Evolutionary conservation across 1,140 invertebrate genomes (phyloP), one percentile per base, ranked within the genome.

Genomic region (Ceratosolen solmsi): DNA sequence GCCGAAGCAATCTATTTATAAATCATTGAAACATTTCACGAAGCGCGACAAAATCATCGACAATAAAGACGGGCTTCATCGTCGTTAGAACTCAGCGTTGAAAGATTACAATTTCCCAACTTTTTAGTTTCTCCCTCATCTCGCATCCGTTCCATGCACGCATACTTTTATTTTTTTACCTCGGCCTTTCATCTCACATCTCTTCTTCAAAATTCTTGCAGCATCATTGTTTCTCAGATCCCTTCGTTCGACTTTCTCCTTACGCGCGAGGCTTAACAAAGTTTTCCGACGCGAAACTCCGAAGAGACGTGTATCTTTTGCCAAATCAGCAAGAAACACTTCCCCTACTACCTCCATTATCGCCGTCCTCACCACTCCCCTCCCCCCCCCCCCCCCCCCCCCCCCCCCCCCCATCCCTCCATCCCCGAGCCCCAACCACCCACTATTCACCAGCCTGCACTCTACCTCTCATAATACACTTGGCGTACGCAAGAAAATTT

Each of bases 231-330:
- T 84, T 78, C 51, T 17, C 46, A 36, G 68, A 22, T 77, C 78
- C 78, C 77, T 70, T 73, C 77, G 60, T 75, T 80, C 79, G 70
- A 68, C 75, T 82, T 79, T 73, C 41, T 76, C 81, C 72, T 78
- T 82, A 46, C 51, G 65, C 65, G 63, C 68, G 56, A 46, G 82
- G 51, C 58, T 79, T 83, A 70, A 76, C 76, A 79, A 83, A 83
- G 82, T 83, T 83, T 82, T 46, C 58, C 56, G 49, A 63, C 54
- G 65, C 51, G 75, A 82, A 82, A 82, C 75, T 82, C 75, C 46
- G 60, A 20, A 20, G 46, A 76, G 71, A 83, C 82, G 82, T 83
- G 82, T 83, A 75, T 71, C 75, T 83, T 83, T 79, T 83, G 82
- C 82, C 70, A 83, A 83, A 83, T 83, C 76, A 68, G 41, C 76